A percentile compares a stretch with the other conserved stretches of the same genome.
Evolutionary conservation across 2,888 invertebrate genomes (phyloP).

Genomic region (Metellina segmentata): DNA sequence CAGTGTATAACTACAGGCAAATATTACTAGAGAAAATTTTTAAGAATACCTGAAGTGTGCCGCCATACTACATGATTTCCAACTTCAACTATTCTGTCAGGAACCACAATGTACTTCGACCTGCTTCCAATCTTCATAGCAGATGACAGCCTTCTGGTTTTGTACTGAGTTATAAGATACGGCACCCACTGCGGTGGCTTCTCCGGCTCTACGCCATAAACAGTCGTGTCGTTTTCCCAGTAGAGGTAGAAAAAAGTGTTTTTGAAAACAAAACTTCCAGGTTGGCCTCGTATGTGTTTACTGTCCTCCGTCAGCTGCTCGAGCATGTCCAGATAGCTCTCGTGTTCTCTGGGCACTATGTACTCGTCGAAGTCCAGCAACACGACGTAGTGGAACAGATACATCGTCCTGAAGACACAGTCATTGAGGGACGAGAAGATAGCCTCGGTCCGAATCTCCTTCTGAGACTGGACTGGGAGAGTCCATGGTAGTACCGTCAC

Average conservation of each 20-base stretch:
- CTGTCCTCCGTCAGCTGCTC: slow-evolving; percentile 71
- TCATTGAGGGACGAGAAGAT: slow-evolving; percentile 80
- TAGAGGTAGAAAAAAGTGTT: slow-evolving; percentile 83
- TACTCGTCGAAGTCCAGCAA: slow-evolving; percentile 80
- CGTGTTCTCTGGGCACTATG: slow-evolving; percentile 79
- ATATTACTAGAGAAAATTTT: neutral
- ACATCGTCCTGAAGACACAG: slow-evolving; percentile 80
- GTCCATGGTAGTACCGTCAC: slow-evolving; percentile 82
- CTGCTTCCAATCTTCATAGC: slow-evolving; percentile 81
- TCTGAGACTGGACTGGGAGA: slow-evolving; percentile 79
- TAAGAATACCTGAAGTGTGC: slow-evolving; percentile 68
- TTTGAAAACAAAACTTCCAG: slow-evolving; percentile 82
- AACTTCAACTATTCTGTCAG: slow-evolving; percentile 79
- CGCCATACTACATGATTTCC: slow-evolving; percentile 80
- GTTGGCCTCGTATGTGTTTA: slow-evolving; percentile 54
- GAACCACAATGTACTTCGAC: slow-evolving; percentile 80
- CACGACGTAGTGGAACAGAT: slow-evolving; percentile 79
- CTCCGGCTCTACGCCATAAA: slow-evolving; percentile 79
- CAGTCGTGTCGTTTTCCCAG: slow-evolving; percentile 82
- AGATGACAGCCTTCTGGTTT: slow-evolving; percentile 78
- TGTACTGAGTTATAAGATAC: slow-evolving; percentile 79
- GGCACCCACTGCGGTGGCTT: slow-evolving; percentile 74
- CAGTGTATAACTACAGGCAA: too few relatives aligned
- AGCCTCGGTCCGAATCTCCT: slow-evolving; percentile 81
- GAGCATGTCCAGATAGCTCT: slow-evolving; percentile 76